Evolutionary conservation across 2,888 invertebrate species (phyloP).

Genomic region (Erannis defoliaria): DNA sequence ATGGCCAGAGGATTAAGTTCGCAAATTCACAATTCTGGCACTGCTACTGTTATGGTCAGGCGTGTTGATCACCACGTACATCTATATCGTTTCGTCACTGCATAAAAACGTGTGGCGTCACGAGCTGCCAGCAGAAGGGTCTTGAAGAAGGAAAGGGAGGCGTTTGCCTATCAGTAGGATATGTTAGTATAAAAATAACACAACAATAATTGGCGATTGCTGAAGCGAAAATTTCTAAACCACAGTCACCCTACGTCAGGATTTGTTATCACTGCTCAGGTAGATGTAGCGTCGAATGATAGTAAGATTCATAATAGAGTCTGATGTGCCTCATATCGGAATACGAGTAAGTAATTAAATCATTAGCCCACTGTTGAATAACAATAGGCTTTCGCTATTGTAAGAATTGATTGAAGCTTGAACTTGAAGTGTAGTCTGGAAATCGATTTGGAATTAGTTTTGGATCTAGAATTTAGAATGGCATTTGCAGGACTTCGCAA

Average conservation of each 20-base stretch:
- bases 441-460: background rate
- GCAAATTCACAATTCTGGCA: too few species aligned
- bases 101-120: too few species aligned
- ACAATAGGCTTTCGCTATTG: slow-evolving; percentile 11
- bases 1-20: too few species aligned
- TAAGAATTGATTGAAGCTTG: slow-evolving; percentile 6
- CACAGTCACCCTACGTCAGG: slow-evolving; percentile 45
- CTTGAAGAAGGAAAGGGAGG: too few species aligned
- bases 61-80: too few species aligned
- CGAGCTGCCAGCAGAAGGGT: too few species aligned
- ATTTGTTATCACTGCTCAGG: slow-evolving; percentile 31
- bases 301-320: slow-evolving; percentile 23
- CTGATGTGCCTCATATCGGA: slow-evolving; percentile 17
- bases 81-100: too few species aligned
- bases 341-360: slow-evolving; percentile 25
- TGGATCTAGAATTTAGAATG: background rate
- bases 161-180: too few species aligned
- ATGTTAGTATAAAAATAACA: too few species aligned
- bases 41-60: too few species aligned
- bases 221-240: background rate
- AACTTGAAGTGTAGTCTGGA: background rate
- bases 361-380: slow-evolving; percentile 15
- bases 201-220: background rate
- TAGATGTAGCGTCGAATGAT: slow-evolving; percentile 26
- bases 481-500: too few species aligned